Evolutionary conservation across 2,797 vertebrate genomes (phyloP).

Genomic region (Gymnothorax javanicus): DNA sequence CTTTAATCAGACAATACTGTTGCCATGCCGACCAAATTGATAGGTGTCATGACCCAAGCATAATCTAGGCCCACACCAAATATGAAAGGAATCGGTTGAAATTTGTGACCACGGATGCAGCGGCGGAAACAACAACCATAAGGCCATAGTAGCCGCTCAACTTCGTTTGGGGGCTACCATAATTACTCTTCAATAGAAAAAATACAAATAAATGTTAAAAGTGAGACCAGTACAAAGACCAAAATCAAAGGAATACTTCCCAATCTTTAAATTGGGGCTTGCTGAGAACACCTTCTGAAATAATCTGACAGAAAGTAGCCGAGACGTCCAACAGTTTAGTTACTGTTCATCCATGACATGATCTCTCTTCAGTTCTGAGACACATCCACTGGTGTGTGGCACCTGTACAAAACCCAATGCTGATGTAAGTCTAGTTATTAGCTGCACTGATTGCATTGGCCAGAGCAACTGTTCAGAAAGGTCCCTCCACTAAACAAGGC

Average conservation of each 20-base stretch:
- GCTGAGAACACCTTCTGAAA: background rate
- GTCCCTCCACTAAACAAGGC: slow-evolving; percentile 26
- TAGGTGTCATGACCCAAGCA: too few relatives aligned
- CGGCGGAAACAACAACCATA: too few relatives aligned
- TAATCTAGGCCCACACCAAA: too few relatives aligned
- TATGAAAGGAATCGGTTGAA: too few relatives aligned
- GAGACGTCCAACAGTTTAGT: background rate
- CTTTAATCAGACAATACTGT: too few relatives aligned
- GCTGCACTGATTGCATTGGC: slow-evolving; percentile 44
- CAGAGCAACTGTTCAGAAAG: slow-evolving; percentile 39
- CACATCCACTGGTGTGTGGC: slow-evolving; percentile 6
- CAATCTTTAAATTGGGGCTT: background rate
- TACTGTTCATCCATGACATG: background rate
- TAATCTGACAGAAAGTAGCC: background rate
- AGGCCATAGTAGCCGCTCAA: too few relatives aligned
- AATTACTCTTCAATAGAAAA: background rate
- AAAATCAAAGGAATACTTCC: background rate
- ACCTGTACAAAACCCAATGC: background rate
- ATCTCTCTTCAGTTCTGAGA: background rate
- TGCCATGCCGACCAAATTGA: too few relatives aligned
- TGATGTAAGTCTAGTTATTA: slow-evolving; percentile 31
- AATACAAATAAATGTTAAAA: slow-evolving; percentile 10
- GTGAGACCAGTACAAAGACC: background rate
- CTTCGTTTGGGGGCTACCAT: too few relatives aligned
- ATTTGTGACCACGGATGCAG: too few relatives aligned